phyloP scores from a whole-genome alignment of 2,113 vertebrate species.

The Odontophorus gujanensis region DNA sequence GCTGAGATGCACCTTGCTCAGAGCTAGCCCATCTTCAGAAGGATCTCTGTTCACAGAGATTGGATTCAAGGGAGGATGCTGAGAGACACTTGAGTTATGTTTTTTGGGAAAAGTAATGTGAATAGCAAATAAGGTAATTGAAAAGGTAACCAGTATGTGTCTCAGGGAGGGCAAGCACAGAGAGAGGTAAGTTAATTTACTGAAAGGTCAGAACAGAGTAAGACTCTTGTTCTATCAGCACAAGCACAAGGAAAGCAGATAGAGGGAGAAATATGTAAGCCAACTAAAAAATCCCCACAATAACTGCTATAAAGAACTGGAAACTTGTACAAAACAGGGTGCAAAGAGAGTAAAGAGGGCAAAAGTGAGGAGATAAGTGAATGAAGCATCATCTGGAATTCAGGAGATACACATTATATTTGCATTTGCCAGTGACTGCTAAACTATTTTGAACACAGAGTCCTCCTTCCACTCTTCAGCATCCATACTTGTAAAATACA shows the following conservation, averaged over 20 bases:
- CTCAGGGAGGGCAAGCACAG: background rate
- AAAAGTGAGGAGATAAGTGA: background rate
- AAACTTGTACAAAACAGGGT: background rate
- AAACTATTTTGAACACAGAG: background rate
- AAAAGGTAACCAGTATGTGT: background rate
- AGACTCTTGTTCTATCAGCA: background rate
- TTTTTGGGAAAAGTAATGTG: background rate
- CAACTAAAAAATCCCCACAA: background rate
- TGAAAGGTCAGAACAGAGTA: background rate
- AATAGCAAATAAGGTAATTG: constrained; percentile 4
- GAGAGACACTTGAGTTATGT: background rate
- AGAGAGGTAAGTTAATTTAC: constrained; percentile 19
- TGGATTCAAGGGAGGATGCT: background rate
- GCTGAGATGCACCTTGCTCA: background rate
- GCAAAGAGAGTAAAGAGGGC: background rate
- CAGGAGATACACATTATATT: background rate
- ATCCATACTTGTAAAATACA: background rate
- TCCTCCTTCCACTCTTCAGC: background rate
- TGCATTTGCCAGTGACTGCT: background rate
- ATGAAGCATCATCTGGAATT: background rate
- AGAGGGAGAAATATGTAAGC: background rate
- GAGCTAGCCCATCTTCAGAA: background rate
- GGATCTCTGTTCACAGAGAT: background rate
- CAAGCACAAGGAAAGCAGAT: background rate
- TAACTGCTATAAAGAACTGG: background rate